Conservation (phyloP, 2,113 vertebrate genomes). For the Toxostoma redivivum region DNA sequence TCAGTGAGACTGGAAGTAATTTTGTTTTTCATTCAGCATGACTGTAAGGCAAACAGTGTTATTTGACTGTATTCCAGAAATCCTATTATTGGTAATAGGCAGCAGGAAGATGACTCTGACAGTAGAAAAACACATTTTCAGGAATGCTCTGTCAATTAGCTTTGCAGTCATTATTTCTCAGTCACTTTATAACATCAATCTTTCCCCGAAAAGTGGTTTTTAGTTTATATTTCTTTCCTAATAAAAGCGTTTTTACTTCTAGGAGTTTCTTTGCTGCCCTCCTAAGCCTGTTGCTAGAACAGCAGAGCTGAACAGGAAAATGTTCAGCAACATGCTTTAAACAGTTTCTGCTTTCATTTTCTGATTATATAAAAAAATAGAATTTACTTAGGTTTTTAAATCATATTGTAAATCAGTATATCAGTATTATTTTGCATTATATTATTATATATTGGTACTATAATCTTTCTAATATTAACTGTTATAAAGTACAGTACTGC, state of each 20-base stretch:
- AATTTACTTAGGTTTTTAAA: neutral
- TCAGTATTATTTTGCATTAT: neutral
- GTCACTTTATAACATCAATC: neutral
- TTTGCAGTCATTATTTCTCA: neutral
- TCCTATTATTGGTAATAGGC: neutral
- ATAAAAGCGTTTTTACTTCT: neutral
- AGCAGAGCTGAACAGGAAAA: neutral
- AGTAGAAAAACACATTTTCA: constrained; percentile 17
- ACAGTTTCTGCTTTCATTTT: neutral
- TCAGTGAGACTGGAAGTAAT: neutral
- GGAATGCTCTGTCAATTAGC: neutral
- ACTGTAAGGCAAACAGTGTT: neutral
- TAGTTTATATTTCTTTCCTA: neutral
- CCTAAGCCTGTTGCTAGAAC: constrained; percentile 44
- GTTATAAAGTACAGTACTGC: neutral
- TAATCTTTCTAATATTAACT: neutral
- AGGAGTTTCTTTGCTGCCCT: constrained; percentile 71
- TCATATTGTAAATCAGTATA: neutral
- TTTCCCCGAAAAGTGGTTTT: neutral
- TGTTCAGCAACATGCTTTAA: neutral
- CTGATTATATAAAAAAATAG: neutral
- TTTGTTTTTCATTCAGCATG: neutral
- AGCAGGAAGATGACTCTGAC: neutral
- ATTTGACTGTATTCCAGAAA: neutral
- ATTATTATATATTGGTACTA: neutral